phyloP scores from a whole-genome alignment of 2,888 invertebrate genomes.

The Diarsia brunnea region DNA sequence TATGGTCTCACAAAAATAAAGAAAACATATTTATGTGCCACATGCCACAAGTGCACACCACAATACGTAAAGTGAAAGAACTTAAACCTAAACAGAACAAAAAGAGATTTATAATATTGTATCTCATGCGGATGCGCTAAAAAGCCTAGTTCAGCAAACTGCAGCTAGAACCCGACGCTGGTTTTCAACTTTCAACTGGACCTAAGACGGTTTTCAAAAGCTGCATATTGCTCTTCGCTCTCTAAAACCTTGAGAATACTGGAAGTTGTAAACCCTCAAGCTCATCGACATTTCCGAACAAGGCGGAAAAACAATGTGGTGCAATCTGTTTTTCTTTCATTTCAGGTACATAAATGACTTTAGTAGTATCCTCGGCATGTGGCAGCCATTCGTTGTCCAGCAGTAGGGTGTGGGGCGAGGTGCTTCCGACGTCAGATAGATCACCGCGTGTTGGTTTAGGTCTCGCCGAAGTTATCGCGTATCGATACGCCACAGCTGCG shows the following conservation, averaged over 20 bases:
- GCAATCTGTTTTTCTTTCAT: slow-evolving; percentile 43
- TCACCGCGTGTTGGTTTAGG: slow-evolving; percentile 70
- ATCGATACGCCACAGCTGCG: slow-evolving; percentile 67
- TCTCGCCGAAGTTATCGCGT: slow-evolving; percentile 58
- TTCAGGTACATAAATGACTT: slow-evolving; percentile 30
- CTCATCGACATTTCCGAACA: background rate
- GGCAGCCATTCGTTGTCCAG: slow-evolving; percentile 12
- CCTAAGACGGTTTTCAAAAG: background rate
- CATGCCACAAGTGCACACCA: too few relatives aligned
- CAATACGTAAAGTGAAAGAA: too few relatives aligned
- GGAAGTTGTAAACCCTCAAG: background rate
- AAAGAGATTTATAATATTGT: too few relatives aligned
- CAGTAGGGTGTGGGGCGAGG: slow-evolving; percentile 15
- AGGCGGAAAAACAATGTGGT: slow-evolving; percentile 4
- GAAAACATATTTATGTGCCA: too few relatives aligned
- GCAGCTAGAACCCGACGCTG: too few relatives aligned
- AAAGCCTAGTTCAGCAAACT: too few relatives aligned
- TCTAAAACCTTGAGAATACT: background rate
- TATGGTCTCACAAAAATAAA: background rate
- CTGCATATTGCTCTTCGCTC: too few relatives aligned
- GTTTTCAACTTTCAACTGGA: too few relatives aligned
- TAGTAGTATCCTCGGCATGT: background rate
- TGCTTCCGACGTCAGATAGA: slow-evolving; percentile 51
- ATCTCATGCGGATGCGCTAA: too few relatives aligned
- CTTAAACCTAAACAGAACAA: too few relatives aligned